These are phyloP conservation scores for Syncerus caffer DNA, from an alignment of 2,797 vertebrate genomes.

Conservation along the genomic window DNA sequence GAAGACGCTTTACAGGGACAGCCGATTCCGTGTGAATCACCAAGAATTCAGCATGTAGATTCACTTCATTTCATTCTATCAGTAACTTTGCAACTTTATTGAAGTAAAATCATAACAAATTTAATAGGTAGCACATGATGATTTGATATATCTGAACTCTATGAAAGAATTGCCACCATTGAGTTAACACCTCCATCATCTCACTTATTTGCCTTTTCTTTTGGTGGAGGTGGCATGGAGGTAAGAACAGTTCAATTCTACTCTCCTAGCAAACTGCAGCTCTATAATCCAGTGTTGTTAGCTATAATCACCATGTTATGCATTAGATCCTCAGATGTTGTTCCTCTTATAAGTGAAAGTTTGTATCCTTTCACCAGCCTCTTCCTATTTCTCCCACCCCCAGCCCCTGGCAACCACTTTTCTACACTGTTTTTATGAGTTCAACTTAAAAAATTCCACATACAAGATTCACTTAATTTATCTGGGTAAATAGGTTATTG, in stretches of 20 bases:
- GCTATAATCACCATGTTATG: not conserved
- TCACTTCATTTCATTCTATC: not conserved
- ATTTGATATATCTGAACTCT: not conserved
- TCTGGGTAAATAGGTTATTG: not conserved
- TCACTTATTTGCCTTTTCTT: not conserved
- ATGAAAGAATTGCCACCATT: not conserved
- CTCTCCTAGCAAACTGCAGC: not conserved
- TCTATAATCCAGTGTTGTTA: not conserved
- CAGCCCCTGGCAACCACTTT: not conserved
- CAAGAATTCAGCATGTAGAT: not conserved
- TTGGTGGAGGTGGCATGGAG: not conserved
- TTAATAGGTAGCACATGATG: not conserved
- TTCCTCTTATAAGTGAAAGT: not conserved
- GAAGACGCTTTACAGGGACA: not conserved
- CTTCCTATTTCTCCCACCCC: not conserved
- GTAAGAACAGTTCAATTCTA: not conserved
- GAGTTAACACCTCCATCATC: not conserved
- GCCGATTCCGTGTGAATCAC: not conserved
- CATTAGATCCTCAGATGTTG: not conserved
- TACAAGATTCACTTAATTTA: not conserved
- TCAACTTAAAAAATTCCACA: not conserved
- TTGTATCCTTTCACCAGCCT: not conserved
- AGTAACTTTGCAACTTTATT: not conserved
- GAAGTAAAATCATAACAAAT: not conserved
- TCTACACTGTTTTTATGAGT: not conserved